A percentile compares a stretch with the other conserved stretches of the same genome.
phyloP scores from a whole-genome alignment of 2,888 invertebrate genomes.

The Noctua janthina region DNA sequence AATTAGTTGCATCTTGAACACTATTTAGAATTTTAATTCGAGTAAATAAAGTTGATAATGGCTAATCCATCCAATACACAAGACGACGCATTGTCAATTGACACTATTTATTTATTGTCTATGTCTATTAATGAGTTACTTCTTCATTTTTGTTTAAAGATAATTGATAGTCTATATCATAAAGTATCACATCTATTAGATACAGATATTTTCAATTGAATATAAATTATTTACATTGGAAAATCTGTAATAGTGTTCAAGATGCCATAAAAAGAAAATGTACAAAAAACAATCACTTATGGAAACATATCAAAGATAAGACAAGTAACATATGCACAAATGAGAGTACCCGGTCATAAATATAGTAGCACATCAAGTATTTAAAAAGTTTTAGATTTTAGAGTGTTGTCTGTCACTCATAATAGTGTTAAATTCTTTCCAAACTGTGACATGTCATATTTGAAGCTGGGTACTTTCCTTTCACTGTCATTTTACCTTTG shows the following conservation, averaged over 20 bases:
- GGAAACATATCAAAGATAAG: slow-evolving; percentile 33
- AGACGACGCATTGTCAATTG: too few relatives aligned
- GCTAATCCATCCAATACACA: background rate
- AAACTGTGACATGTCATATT: background rate
- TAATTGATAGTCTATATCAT: background rate
- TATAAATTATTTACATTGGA: background rate
- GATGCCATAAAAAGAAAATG: slow-evolving; percentile 30
- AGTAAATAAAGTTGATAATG: background rate
- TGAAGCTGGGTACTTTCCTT: slow-evolving; percentile 6
- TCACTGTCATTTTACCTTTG: background rate
- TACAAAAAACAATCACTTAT: slow-evolving; percentile 63
- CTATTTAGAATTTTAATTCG: slow-evolving; percentile 2
- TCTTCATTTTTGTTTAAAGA: background rate
- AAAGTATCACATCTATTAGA: background rate
- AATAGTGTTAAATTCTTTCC: background rate
- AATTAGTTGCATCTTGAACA: slow-evolving; percentile 58
- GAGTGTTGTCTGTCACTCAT: background rate
- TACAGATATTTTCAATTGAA: background rate
- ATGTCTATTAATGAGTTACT: background rate
- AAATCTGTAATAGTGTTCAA: slow-evolving; percentile 37
- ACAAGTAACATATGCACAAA: slow-evolving; percentile 49
- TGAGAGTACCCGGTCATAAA: slow-evolving; percentile 25
- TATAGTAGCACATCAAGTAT: background rate
- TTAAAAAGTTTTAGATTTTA: background rate
- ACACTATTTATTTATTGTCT: background rate